phyloP scores from a whole-genome alignment of 2,797 vertebrate species.

The Cryptoprocta ferox region DNA sequence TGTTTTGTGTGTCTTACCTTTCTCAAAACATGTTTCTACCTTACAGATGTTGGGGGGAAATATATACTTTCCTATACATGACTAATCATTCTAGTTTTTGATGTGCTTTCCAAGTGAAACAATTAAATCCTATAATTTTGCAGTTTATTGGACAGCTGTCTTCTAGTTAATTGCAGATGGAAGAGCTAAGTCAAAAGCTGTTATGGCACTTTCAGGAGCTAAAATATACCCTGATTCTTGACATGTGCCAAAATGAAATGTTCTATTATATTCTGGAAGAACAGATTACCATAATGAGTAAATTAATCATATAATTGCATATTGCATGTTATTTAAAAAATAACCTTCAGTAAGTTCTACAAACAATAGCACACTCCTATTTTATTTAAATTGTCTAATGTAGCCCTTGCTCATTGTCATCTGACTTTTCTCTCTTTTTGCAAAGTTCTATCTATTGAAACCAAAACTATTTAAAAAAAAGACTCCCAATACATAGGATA shows the following conservation, averaged over 20 bases:
- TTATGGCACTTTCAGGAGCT: not conserved
- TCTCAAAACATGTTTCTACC: not conserved
- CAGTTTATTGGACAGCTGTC: not conserved
- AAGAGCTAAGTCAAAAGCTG: not conserved
- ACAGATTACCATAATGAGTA: not conserved
- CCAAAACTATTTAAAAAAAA: not conserved
- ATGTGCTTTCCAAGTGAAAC: not conserved
- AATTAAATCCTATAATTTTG: conserved; percentile 20
- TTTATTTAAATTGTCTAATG: not conserved
- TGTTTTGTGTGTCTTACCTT: not conserved
- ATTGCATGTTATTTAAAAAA: not conserved
- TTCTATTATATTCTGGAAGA: not conserved
- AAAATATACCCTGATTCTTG: conserved; percentile 30
- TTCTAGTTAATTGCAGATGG: not conserved
- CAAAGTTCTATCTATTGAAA: not conserved
- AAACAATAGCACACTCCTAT: not conserved
- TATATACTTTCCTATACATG: not conserved
- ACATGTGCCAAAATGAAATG: not conserved
- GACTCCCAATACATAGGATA: not conserved
- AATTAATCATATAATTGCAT: not conserved
- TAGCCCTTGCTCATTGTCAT: not conserved
- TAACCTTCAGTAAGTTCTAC: not conserved
- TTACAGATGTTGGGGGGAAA: not conserved
- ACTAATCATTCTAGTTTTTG: not conserved
- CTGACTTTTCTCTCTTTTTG: not conserved